A percentile compares a stretch with the other conserved stretches of the same genome.
These are phyloP conservation scores for Chymomyza caudatula DNA, from an alignment of 2,888 invertebrate species.

Conservation along the genomic window DNA sequence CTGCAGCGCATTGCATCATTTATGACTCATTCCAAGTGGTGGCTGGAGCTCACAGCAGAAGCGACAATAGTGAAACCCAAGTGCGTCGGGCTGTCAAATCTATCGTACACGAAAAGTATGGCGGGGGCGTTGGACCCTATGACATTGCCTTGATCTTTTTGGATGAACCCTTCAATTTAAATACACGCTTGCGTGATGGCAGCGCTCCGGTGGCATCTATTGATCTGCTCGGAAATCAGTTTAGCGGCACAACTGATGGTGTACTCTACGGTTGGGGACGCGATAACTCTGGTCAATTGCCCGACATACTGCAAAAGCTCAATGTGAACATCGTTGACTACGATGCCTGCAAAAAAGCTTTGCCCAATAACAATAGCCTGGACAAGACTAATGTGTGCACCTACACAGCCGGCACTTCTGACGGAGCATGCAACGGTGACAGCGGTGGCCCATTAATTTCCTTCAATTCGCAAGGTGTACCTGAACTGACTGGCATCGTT, in stretches of 20 bases:
- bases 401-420: conserved; percentile 62
- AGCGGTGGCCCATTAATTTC: conserved; percentile 76
- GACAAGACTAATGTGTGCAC: conserved; percentile 62
- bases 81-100: conserved; percentile 46
- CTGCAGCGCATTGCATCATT: conserved; percentile 75
- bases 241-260: conserved; percentile 41
- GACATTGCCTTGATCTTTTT: conserved; percentile 80
- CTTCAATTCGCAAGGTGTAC: conserved; percentile 40
- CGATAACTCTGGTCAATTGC: conserved; percentile 52
- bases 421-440: conserved; percentile 78
- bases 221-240: conserved; percentile 46
- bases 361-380: conserved; percentile 54
- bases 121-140: conserved; percentile 77
- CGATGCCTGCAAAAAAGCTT: conserved; percentile 30
- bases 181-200: conserved; percentile 51
- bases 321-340: conserved; percentile 54
- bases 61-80: conserved; percentile 52
- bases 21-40: conserved; percentile 57
- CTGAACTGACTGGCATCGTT: conserved; percentile 77
- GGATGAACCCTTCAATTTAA: conserved; percentile 60
- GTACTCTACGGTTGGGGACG: conserved; percentile 73
- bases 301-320: conserved; percentile 65
- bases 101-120: conserved; percentile 69
- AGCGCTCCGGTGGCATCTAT: conserved; percentile 51
- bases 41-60: conserved; percentile 76